A percentile compares a stretch with the other conserved stretches of the same genome.
Conservation (phyloP, 2,797 vertebrate genomes). For the Hemibagrus guttatus region DNA sequence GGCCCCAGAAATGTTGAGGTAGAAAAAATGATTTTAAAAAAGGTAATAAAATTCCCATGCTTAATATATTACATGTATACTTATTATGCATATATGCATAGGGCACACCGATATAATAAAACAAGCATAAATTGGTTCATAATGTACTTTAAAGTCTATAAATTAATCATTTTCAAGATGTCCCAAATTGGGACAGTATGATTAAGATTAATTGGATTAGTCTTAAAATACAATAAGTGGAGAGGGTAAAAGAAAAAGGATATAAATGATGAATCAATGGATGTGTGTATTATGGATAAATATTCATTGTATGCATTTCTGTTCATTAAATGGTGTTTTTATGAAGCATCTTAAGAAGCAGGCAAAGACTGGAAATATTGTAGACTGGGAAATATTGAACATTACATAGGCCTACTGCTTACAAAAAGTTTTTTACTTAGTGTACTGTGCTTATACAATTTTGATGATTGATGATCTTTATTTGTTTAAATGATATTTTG, state of each 20-base stretch:
- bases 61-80: background rate
- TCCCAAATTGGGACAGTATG: background rate
- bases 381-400: background rate
- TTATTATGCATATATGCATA: background rate
- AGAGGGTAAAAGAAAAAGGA: background rate
- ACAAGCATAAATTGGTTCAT: background rate
- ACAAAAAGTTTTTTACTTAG: background rate
- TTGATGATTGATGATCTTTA: background rate
- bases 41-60: background rate
- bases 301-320: background rate
- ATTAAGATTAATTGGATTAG: background rate
- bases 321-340: background rate
- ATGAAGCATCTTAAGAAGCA: background rate
- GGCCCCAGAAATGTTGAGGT: background rate
- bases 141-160: background rate
- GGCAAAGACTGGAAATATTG: background rate
- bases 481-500: background rate
- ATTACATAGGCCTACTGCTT: background rate
- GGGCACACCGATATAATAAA: background rate
- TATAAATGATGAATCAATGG: background rate
- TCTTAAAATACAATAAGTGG: background rate
- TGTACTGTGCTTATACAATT: background rate
- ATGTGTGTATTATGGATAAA: background rate
- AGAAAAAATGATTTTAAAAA: background rate
- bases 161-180: background rate